Evolutionary conservation across 64 coral and sea anemone genomes (phyloP).

Genomic region (Montipora capricornis): DNA sequence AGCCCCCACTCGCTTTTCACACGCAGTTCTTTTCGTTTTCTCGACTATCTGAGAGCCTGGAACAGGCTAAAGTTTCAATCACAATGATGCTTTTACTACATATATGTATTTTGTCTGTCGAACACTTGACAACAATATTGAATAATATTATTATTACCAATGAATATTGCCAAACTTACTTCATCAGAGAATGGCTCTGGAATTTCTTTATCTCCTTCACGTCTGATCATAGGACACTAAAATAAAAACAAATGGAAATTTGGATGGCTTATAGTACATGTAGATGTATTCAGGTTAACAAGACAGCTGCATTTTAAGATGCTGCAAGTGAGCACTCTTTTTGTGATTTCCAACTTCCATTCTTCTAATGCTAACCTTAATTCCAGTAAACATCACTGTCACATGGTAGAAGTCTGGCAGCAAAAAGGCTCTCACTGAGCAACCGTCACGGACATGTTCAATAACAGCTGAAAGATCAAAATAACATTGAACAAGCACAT

Average conservation of each 20-base stretch:
- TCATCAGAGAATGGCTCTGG: constrained; percentile 94
- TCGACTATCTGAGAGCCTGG: too few species aligned
- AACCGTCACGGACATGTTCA: constrained; percentile 99
- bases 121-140: neutral
- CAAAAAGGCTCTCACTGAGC: constrained; percentile 88
- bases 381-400: constrained; percentile 95
- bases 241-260: neutral
- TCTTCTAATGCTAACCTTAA: constrained; percentile 65
- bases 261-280: neutral
- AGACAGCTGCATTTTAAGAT: too few species aligned
- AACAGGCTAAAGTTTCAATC: too few species aligned
- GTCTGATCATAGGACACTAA: constrained; percentile 94
- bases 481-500: neutral
- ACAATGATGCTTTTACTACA: too few species aligned
- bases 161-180: neutral
- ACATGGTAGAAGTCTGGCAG: constrained; percentile 91
- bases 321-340: too few species aligned
- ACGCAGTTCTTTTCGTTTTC: too few species aligned
- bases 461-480: constrained; percentile 79
- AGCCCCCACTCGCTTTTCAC: too few species aligned
- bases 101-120: too few species aligned
- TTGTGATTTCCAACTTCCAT: too few species aligned
- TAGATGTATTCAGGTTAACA: too few species aligned
- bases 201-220: constrained; percentile 89
- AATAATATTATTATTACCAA: too few species aligned